Base-by-base conservation (phyloP, 2,113 vertebrate genomes). In the Hoplias malabaricus region DNA sequence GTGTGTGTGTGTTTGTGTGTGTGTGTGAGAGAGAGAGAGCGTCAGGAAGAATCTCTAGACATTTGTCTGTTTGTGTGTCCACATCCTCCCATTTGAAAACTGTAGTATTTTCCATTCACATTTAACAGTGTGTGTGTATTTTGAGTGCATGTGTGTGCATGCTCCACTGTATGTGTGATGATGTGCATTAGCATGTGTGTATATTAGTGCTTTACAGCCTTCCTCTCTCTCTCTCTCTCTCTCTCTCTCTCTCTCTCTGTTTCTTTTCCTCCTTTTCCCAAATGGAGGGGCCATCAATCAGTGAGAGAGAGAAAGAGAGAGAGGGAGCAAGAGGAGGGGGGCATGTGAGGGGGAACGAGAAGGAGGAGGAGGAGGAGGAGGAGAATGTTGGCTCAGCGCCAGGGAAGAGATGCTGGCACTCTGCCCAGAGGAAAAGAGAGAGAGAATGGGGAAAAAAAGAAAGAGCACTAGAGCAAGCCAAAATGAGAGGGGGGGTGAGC, bases 231-330 rank as follows among this genome's bases (percentile, higher is more conserved):
- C 42, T 40, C 12, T 36, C 14, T 53, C 14, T 61, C 29, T 54
- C 59, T 33, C 21, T 65, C 57, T 38, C 69, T 53, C 46, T 69
- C 33, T 46, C 12, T 83, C 84, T 81, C 79, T 85, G 68, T 88
- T 88, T 86, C 85, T 77, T 85, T 87, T 90, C 87, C 85, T 88
- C 81, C 87, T 86, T 83, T 90, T 88, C 84, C 86, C 85, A 78
- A 90, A 90, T 89, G 85, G 87, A 87, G 87, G 87, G 89, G 85
- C 89, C 89, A 93, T 92, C 91, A 91, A 91, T 92, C 89, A 92
- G 86, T 86, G 83, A 84, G 83, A 83, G 74, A 71, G 77, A 66
- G 59, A 69, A 53, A 66, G 81, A 75, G 69, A 70, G 71, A 75
- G 80, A 59, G 84, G 73, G 73, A 78, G 82, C 40, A 69, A 73